Conservation (phyloP, 2,113 vertebrate genomes). For the Budorcas taxicolor region DNA sequence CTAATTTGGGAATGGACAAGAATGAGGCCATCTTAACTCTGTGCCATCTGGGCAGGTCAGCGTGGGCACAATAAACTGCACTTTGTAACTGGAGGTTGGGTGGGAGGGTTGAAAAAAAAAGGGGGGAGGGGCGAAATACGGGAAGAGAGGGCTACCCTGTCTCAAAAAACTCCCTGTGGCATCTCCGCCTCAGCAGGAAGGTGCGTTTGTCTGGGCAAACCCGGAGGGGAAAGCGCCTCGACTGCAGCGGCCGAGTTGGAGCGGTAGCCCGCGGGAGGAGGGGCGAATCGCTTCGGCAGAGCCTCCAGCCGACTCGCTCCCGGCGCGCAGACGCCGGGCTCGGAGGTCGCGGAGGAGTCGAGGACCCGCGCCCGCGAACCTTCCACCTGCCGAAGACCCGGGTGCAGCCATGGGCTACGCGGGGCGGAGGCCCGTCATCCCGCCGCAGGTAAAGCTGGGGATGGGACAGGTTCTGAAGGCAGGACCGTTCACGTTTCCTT, state of each 20-base stretch:
- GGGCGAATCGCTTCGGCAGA: fast-evolving
- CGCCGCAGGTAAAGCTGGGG: conserved; percentile 35
- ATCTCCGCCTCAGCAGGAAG: not conserved
- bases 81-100: not conserved
- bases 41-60: not conserved
- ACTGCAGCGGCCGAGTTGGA: fast-evolving
- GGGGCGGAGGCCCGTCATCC: not conserved
- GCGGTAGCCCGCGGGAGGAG: not conserved
- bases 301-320: fast-evolving
- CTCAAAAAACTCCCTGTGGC: not conserved
- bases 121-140: fast-evolving
- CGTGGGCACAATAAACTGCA: not conserved
- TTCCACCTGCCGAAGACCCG: not conserved
- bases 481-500: not conserved
- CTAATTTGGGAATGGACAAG: not conserved
- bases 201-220: not conserved
- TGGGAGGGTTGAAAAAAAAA: not conserved
- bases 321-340: fast-evolving
- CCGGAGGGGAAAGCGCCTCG: fast-evolving
- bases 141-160: not conserved
- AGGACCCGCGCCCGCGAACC: no score
- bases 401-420: conserved; percentile 43
- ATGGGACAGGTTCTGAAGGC: not conserved
- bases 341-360: not conserved
- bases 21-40: not conserved